A percentile compares a stretch with the other conserved stretches of the same genome.
Evolutionary conservation across 1,140 invertebrate species (phyloP).

Genomic region (Drosophila micromelanica): DNA sequence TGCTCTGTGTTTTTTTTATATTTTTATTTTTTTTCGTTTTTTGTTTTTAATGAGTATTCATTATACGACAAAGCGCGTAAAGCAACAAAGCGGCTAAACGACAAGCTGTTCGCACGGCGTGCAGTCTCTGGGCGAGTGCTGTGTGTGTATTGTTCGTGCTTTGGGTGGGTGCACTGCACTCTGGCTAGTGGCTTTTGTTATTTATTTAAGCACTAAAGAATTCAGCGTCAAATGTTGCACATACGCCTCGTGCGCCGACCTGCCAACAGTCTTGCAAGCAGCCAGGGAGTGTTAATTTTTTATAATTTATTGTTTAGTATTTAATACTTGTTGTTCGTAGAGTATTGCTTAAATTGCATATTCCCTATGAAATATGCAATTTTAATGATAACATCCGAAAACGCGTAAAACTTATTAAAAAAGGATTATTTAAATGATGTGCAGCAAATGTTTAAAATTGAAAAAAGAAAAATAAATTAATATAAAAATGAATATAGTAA

Average conservation of each 20-base stretch:
- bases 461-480: too few species aligned
- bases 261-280: constrained; percentile 9
- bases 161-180: constrained; percentile 4
- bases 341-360: neutral
- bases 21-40: neutral
- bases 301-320: constrained; percentile 6
- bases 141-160: neutral
- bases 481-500: too few species aligned
- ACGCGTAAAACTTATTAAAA: too few species aligned
- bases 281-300: neutral
- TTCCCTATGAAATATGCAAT: too few species aligned
- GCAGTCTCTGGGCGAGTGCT: constrained; percentile 8
- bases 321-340: constrained; percentile 26
- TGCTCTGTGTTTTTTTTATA: neutral
- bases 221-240: constrained; percentile 58
- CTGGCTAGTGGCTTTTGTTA: constrained; percentile 33
- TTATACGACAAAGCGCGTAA: constrained; percentile 25
- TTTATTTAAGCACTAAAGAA: constrained; percentile 43
- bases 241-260: constrained; percentile 60
- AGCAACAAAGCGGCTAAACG: constrained; percentile 29
- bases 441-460: too few species aligned
- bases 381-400: too few species aligned
- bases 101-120: constrained; percentile 11
- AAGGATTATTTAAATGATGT: too few species aligned
- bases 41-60: constrained; percentile 47